Conservation (phyloP, 2,113 vertebrate species). For the Phyllostomus hastatus region DNA sequence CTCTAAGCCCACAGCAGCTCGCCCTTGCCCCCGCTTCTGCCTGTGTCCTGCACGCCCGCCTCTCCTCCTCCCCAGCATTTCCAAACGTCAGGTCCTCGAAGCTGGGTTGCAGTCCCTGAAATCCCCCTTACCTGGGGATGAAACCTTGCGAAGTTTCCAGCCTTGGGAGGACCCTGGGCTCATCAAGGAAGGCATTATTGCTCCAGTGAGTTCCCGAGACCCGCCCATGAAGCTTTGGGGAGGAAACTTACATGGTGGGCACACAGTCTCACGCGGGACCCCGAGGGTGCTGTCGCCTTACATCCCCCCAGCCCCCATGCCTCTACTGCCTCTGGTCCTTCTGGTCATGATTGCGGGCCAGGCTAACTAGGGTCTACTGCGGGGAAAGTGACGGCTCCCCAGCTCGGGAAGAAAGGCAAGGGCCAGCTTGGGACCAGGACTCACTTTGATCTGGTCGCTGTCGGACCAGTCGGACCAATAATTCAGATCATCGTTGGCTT, state of each 20-base stretch:
- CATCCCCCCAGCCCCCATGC: fast-evolving
- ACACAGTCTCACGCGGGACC: background rate
- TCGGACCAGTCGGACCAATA: slow-evolving; percentile 84
- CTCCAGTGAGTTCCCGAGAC: background rate
- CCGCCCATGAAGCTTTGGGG: too few species aligned
- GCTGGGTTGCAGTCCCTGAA: background rate
- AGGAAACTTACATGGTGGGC: background rate
- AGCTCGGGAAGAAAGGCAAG: background rate
- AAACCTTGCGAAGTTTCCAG: background rate
- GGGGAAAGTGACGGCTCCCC: background rate
- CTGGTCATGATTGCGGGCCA: background rate
- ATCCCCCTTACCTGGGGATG: background rate
- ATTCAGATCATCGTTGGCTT: slow-evolving; percentile 84
- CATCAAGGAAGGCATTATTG: background rate
- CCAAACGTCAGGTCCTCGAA: background rate
- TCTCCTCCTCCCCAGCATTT: background rate
- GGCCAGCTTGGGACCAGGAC: background rate
- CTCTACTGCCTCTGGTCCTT: background rate
- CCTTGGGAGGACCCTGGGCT: background rate
- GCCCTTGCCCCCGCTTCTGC: fast-evolving
- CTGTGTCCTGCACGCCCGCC: background rate
- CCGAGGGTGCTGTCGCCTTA: background rate
- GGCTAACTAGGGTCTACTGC: background rate
- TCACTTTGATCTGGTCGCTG: slow-evolving; percentile 87
- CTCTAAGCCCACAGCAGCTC: background rate